phyloP scores from a whole-genome alignment of 2,888 invertebrate genomes.

The Nysson spinosus region DNA sequence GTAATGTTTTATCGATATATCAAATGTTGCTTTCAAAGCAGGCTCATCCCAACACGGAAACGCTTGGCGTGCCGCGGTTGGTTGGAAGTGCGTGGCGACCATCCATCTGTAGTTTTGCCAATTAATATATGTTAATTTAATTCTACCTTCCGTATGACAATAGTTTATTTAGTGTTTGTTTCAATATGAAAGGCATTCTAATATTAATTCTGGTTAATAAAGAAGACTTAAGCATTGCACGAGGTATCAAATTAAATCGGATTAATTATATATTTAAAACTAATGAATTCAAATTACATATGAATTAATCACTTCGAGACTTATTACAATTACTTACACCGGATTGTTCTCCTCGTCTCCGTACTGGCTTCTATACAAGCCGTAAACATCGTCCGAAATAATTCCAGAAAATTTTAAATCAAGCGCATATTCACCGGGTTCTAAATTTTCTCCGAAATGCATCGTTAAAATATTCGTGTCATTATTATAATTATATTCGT shows the following conservation, averaged over 20 bases:
- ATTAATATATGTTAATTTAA: too few relatives aligned
- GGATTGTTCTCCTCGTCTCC: conserved; percentile 75
- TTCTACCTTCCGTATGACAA: too few relatives aligned
- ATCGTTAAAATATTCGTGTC: conserved; percentile 27
- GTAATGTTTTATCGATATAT: conserved; percentile 82
- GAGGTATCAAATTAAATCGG: too few relatives aligned
- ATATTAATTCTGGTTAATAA: too few relatives aligned
- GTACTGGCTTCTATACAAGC: conserved; percentile 85
- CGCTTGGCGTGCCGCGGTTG: conserved; percentile 82
- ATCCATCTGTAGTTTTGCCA: too few relatives aligned
- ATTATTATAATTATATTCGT: conserved; percentile 8
- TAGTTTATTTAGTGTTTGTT: too few relatives aligned
- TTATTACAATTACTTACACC: conserved; percentile 67
- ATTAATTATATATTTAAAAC: too few relatives aligned
- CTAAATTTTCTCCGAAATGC: not conserved
- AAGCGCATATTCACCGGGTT: conserved; percentile 78
- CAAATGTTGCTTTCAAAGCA: conserved; percentile 83
- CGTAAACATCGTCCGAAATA: conserved; percentile 81
- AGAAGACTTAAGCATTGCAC: too few relatives aligned
- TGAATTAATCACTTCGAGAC: too few relatives aligned
- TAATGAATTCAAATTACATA: too few relatives aligned
- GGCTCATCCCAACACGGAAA: conserved; percentile 90
- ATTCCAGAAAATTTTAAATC: conserved; percentile 80
- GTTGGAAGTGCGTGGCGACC: conserved; percentile 84
- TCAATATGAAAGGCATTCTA: too few relatives aligned